Conservation (phyloP, 2,888 invertebrate genomes). For the Drosophila yooni region DNA sequence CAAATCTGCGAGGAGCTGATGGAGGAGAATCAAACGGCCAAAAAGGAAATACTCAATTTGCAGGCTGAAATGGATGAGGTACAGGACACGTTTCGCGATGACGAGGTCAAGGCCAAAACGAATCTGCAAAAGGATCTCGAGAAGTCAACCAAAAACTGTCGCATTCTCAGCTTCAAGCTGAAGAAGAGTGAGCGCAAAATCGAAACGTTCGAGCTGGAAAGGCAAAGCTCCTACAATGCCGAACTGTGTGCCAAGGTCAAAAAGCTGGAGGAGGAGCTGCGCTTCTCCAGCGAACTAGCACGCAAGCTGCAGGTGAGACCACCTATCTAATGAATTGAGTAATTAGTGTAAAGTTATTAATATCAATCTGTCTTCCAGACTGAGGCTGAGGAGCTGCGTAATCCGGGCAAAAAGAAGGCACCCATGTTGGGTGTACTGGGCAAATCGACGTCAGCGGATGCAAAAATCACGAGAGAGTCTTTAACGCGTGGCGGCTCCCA, state of each 20-base stretch:
- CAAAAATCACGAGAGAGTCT: conserved; percentile 90
- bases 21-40: conserved; percentile 98
- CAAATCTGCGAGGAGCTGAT: conserved; percentile 96
- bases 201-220: conserved; percentile 94
- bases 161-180: conserved; percentile 98
- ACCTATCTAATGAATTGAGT: background rate
- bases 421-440: conserved; percentile 87
- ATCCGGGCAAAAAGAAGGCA: conserved; percentile 86
- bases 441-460: conserved; percentile 88
- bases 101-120: conserved; percentile 98
- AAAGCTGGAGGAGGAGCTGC: conserved; percentile 94
- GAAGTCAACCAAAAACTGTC: conserved; percentile 98
- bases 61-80: conserved; percentile 99
- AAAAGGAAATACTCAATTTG: conserved; percentile 95
- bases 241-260: conserved; percentile 90
- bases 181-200: conserved; percentile 96
- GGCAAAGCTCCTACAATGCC: conserved; percentile 88
- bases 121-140: conserved; percentile 97
- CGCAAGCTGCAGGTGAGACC: conserved; percentile 87
- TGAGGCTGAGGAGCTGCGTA: conserved; percentile 83
- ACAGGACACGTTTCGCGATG: conserved; percentile 98
- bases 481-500: conserved; percentile 92
- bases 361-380: conserved; percentile 52
- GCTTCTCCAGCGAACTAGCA: conserved; percentile 91
- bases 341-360: background rate